Conservation (phyloP, 1,140 invertebrate species). For the Gryon sp. region DNA sequence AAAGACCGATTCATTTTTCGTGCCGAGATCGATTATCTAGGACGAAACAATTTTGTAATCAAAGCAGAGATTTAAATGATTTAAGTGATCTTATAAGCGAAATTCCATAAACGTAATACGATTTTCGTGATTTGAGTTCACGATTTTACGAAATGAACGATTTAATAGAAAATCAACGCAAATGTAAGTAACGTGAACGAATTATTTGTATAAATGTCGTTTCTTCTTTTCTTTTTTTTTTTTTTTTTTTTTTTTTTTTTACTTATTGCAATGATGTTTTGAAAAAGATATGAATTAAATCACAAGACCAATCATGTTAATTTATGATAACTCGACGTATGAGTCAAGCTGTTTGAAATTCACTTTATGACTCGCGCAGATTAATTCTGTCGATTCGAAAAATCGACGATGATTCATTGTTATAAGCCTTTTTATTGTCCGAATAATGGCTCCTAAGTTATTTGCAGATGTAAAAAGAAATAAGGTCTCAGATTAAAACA, state of each 20-base stretch:
- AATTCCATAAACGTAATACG: constrained; percentile 12
- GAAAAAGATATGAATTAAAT: constrained; percentile 9
- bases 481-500: too few species aligned
- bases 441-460: too few species aligned
- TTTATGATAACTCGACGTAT: constrained; percentile 11
- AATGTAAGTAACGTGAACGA: neutral
- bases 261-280: too few species aligned
- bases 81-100: constrained; percentile 17
- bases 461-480: too few species aligned
- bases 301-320: constrained; percentile 3
- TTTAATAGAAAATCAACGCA: too few species aligned
- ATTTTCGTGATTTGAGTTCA: constrained; percentile 27
- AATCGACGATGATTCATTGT: constrained; percentile 36
- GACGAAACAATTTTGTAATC: constrained; percentile 9
- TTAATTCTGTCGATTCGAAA: constrained; percentile 12
- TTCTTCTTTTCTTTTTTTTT: too few species aligned
- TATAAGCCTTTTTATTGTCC: neutral
- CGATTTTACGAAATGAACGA: constrained; percentile 6
- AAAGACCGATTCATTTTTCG: constrained; percentile 8
- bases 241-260: too few species aligned
- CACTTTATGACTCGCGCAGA: constrained; percentile 29
- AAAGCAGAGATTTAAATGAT: neutral
- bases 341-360: constrained; percentile 33
- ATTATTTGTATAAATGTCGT: too few species aligned
- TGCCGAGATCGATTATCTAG: neutral